Base-by-base conservation (phyloP, 2,888 invertebrate species). In the Bembecia ichneumoniformis region DNA sequence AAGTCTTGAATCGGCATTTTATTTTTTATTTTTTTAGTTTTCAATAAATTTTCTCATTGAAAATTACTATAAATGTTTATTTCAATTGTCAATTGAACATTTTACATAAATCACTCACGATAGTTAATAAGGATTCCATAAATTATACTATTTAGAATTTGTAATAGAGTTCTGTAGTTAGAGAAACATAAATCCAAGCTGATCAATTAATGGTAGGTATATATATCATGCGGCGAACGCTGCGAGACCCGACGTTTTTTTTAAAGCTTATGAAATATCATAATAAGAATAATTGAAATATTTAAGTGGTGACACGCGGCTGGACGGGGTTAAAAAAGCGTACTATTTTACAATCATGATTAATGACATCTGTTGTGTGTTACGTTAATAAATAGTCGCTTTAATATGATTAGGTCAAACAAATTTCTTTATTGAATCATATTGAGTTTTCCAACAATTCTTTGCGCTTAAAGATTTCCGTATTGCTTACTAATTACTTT, bases 271-370 rank as follows among this genome's bases (percentile, higher is more conserved):
- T 58, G 59, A 63, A 66, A 74, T 76, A 74, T 70, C 65, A 66
- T 76, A 69, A 75, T 73, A 71, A 72, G 66, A 71, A 74, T 77
- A 74, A 79, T 79, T 79, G 77, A 76, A 70, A 76, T 78, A 77
- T 79, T 77, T 72, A 28, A 73, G 70, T 69, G 71, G 68, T 58
- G 75, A 71, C 77, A 77, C 73, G 74, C 75, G 74, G 61, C 60
- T 55, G 56, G 55, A 55, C 55, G 56, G 49, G 55, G 52, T 53
- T 57, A 52, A 52, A 49, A 53, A 53, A 54, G 57, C 50, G 51
- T 53, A 45, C 52, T 54, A 53, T 54, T 56, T 55, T 56, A 59
- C 51, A 56, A 56, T 28, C 9, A 9, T 59, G 58, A 61, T 55
- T 56, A 57, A 60, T 53, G 52, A 52, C 47, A 43, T 28, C 20